These are phyloP conservation scores for Trichonephila clavata DNA, from an alignment of 1,140 invertebrate genomes.

Conservation along the genomic window DNA sequence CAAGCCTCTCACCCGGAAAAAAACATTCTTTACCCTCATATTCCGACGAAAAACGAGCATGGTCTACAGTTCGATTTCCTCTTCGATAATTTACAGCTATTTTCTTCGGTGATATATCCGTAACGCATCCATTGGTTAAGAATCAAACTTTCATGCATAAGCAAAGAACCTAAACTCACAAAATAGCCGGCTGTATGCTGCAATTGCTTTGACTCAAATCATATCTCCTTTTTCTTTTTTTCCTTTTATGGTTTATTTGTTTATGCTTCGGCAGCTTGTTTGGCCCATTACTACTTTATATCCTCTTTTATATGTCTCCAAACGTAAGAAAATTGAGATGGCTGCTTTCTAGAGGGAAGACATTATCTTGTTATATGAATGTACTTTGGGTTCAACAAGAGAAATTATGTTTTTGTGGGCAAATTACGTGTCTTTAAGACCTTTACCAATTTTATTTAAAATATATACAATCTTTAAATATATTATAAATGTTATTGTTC, in stretches of 20 bases:
- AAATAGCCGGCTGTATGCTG: not conserved
- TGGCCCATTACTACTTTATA: conserved; percentile 18
- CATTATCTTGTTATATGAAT: not conserved
- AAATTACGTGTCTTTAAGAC: too few species aligned
- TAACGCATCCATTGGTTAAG: not conserved
- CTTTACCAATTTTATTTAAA: too few species aligned
- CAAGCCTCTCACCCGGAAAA: not conserved
- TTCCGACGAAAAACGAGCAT: not conserved
- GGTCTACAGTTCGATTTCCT: conserved; percentile 1
- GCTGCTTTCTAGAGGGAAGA: not conserved
- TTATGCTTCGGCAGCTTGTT: not conserved
- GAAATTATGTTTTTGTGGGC: too few species aligned
- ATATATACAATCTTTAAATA: too few species aligned
- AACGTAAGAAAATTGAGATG: not conserved
- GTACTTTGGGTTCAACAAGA: too few species aligned
- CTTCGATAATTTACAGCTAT: conserved; percentile 28
- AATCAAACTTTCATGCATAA: conserved; percentile 41
- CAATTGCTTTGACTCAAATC: not conserved
- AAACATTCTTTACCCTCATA: not conserved
- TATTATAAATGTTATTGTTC: too few species aligned
- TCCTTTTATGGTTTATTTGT: not conserved
- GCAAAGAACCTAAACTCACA: conserved; percentile 3
- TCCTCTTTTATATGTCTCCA: not conserved
- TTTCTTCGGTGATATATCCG: conserved; percentile 5
- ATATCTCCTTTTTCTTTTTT: not conserved